Evolutionary conservation across 2,113 vertebrate species (phyloP).

Genomic region (Gambusia affinis): DNA sequence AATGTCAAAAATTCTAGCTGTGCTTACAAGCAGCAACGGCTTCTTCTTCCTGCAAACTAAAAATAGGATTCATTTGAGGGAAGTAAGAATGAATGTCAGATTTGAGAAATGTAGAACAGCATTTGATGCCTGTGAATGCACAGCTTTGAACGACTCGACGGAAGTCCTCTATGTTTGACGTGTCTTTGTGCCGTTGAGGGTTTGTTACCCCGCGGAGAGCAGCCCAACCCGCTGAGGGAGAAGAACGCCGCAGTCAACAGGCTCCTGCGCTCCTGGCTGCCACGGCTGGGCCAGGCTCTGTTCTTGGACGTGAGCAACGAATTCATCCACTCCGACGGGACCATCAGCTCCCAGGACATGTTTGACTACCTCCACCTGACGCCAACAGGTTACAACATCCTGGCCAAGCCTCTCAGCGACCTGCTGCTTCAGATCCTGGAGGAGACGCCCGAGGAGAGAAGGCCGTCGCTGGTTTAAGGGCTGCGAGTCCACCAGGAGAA

Average conservation of each 20-base stretch:
- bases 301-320: slow-evolving; percentile 87
- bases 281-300: slow-evolving; percentile 86
- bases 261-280: slow-evolving; percentile 85
- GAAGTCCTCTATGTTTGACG: not conserved
- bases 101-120: no score
- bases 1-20: no score
- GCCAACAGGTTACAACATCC: slow-evolving; percentile 85
- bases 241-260: slow-evolving; percentile 92
- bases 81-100: no score
- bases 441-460: slow-evolving; percentile 93
- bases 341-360: slow-evolving; percentile 93
- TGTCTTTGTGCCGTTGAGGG: slow-evolving; percentile 77
- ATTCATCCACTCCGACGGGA: slow-evolving; percentile 94
- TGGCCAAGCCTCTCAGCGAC: slow-evolving; percentile 93
- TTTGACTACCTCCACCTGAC: slow-evolving; percentile 99
- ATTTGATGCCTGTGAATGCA: no score
- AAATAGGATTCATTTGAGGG: no score
- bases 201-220: slow-evolving; percentile 93
- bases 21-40: no score
- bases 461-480: slow-evolving; percentile 89
- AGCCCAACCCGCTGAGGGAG: slow-evolving; percentile 92
- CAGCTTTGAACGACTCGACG: no score
- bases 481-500: not conserved
- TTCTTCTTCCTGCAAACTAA: no score
- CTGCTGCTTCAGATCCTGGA: slow-evolving; percentile 97